Base-by-base conservation (phyloP, 1,140 invertebrate genomes). In the Heliconius melpomene region DNA sequence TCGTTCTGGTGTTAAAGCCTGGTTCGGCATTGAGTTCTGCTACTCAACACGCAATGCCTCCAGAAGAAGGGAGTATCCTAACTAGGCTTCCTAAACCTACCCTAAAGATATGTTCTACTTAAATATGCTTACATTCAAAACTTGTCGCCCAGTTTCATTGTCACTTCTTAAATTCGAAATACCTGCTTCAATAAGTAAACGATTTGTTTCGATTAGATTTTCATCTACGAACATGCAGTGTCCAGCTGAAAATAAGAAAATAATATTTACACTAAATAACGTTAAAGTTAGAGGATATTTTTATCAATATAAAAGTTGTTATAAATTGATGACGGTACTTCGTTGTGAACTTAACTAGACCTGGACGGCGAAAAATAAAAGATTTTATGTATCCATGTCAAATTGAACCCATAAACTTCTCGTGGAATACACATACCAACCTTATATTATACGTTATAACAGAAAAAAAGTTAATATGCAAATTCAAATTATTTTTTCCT, bases 171-270 rank as follows among this genome's bases (percentile, higher is more conserved):
- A 78, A 76, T 91, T 87, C 29, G 79, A 86, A 2, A 86, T 80
- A 54, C 94, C 94, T 29, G 91, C 89, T 70, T 90, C 82, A n/a
- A 94, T 80, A 75, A 89, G 60, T 8, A 95, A 80, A 70, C 82
- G 85, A 26, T 87, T 81, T 9, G 90, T 81, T n/a, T 86, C 81
- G n/a, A 90, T 78, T 52, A 32, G 57, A 16, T 75, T 74, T 18
- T 83, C 85, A 73, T 87, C 86, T 74, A 87, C 83, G 13, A 85
- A 84, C 20, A 94, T 78, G 79, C 94, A 95, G 76, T 95, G 94
- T 3, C 89, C 93, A 85, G 94, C 94, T 95, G 73, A 80, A 88
- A 86, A 74, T 8, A 18, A 83, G 5, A 72, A 26, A 79, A 36
- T 50, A 60, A 38, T 26, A 66, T 13, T 26, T 11, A 11, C 60